A percentile compares a stretch with the other conserved stretches of the same genome.
These are phyloP conservation scores for Peromyscus attwateri DNA, from an alignment of 2,797 vertebrate genomes.

Conservation along the genomic window DNA sequence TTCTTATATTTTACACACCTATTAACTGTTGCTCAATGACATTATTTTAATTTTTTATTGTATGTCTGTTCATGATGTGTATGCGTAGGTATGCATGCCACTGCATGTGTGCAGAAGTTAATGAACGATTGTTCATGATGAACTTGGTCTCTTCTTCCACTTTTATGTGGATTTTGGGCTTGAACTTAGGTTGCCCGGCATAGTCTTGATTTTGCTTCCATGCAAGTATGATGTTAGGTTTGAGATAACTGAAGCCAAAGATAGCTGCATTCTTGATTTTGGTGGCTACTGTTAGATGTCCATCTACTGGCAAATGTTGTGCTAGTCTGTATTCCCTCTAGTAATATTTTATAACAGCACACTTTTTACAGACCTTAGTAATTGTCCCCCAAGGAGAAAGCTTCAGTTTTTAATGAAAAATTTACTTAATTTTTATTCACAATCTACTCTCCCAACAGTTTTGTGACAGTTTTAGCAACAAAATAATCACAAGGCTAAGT, in stretches of 20 bases:
- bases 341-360: background rate
- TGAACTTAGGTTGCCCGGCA: background rate
- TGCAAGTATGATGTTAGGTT: background rate
- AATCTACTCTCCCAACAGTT: background rate
- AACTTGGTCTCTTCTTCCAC: background rate
- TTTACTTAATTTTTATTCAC: constrained; percentile 10
- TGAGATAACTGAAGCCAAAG: background rate
- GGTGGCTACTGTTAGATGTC: background rate
- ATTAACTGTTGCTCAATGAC: background rate
- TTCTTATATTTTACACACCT: background rate
- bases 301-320: background rate
- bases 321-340: background rate
- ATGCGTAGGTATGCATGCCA: background rate
- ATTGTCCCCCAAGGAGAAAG: background rate
- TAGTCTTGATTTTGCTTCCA: background rate
- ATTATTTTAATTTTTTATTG: background rate
- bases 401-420: background rate
- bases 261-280: background rate
- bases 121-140: background rate
- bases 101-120: background rate
- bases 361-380: background rate
- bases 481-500: background rate
- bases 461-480: background rate
- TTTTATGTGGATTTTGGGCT: background rate
- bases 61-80: background rate